Evolutionary conservation across 2,888 invertebrate genomes (phyloP), one percentile per base, ranked within the genome.

Genomic region (Caenorhabditis sp.): DNA sequence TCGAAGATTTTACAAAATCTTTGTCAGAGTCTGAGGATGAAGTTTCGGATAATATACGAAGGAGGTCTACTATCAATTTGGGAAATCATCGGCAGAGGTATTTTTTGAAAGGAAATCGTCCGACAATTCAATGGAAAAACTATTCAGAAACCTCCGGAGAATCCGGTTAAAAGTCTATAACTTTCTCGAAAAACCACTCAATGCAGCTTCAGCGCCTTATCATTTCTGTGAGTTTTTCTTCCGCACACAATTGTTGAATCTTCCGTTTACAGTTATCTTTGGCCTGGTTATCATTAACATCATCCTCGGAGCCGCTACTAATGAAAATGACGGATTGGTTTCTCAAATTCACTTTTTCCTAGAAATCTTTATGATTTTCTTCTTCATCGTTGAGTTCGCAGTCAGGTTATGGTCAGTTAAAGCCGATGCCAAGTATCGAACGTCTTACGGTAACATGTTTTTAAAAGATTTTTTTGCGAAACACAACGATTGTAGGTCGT

Each of bases 361-460:
- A 39, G 86, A 87, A 72, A 70, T 80, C 9, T 70, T 74, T 17
- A 78, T 87, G 63, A 83, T 82, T 7, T 24, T 84, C 9, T 87
- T 82, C 41, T 87, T 87, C 52, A 74, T 79, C 20, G 17, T 82
- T 4, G 87, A 87, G 58, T 86, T 87, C 41, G 17, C 68, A 8
- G 58, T 85, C 1, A 46, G 87, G 9, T 43, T 87, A 58, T 87
- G 87, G 87, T 73, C 86, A 1, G 80, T 82, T 32, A 84, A 79
- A 20, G 85, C 86, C 2, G 83, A 86, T 71, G 84, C 80, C 15
- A 83, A 83, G 26, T 87, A 85, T 46, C 62, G 78, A 27, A 84
- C 82, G n/a, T 53, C 30, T 22, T 77, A 56, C 45, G 85, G 85
- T 81, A 43, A 27, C n/a, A 20, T 26, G 15, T 45, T 45, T 8